These are phyloP conservation scores for Promerops cafer DNA, from an alignment of 2,113 vertebrate genomes.

Conservation along the genomic window DNA sequence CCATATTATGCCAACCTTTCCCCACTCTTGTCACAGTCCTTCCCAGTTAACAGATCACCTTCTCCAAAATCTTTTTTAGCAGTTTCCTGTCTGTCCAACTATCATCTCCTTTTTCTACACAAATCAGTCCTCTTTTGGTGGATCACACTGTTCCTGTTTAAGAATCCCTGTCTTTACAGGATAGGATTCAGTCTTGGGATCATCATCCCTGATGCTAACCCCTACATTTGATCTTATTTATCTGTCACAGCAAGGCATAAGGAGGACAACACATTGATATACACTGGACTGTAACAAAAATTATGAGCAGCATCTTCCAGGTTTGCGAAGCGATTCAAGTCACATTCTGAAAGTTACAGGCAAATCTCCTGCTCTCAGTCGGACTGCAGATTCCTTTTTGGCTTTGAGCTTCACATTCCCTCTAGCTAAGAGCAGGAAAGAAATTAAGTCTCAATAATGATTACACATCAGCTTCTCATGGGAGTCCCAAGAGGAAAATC, in stretches of 20 bases:
- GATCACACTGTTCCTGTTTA: not conserved
- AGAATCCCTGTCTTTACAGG: not conserved
- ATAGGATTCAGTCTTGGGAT: not conserved
- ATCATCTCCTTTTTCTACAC: not conserved
- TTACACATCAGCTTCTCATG: conserved; percentile 24
- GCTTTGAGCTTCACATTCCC: not conserved
- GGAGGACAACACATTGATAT: not conserved
- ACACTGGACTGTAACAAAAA: not conserved
- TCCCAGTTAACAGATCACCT: not conserved
- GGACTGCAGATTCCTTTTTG: not conserved
- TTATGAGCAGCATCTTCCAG: not conserved
- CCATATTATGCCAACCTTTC: not conserved
- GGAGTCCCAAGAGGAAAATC: conserved; percentile 36
- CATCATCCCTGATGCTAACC: not conserved
- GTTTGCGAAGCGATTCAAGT: not conserved
- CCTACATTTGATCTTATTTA: not conserved
- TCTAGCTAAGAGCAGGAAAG: conserved; percentile 2
- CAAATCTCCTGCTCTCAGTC: not conserved
- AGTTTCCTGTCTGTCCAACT: not conserved
- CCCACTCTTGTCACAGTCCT: not conserved
- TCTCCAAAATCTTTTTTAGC: not conserved
- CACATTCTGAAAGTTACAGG: not conserved
- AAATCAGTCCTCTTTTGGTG: not conserved
- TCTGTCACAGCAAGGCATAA: not conserved
- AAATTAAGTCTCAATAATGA: conserved; percentile 45